A percentile compares a stretch with the other conserved stretches of the same genome.
Evolutionary conservation across 2,888 invertebrate genomes (phyloP).

Genomic region (Scaptomyza caliginosa): DNA sequence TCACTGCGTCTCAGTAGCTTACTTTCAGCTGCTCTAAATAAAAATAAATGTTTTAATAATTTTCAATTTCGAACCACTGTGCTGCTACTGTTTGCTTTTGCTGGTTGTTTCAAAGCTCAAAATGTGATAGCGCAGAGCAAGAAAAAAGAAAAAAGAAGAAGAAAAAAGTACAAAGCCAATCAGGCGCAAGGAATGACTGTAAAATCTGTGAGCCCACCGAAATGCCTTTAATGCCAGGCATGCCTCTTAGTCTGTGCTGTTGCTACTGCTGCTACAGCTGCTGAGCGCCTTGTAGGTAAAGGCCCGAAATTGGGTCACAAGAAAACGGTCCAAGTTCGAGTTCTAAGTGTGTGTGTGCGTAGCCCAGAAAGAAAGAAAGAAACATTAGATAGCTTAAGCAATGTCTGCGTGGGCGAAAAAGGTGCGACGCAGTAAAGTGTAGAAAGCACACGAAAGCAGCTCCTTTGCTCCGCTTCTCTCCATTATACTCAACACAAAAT

Average conservation of each 20-base stretch:
- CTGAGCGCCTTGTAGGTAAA: constrained; percentile 70
- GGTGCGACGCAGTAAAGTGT: neutral
- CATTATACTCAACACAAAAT: neutral
- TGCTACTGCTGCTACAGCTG: constrained; percentile 13
- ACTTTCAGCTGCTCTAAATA: too few relatives aligned
- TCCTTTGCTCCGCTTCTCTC: neutral
- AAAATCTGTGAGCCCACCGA: constrained; percentile 65
- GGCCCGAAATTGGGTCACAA: constrained; percentile 71
- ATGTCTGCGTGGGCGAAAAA: neutral
- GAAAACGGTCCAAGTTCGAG: constrained; percentile 19
- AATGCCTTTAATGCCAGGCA: constrained; percentile 70
- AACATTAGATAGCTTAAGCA: neutral
- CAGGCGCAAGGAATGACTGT: constrained; percentile 70
- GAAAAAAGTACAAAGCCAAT: constrained; percentile 61
- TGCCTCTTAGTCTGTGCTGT: constrained; percentile 22
- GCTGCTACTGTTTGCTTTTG: constrained; percentile 2
- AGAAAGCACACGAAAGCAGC: neutral
- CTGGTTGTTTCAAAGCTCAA: constrained; percentile 1
- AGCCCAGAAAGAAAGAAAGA: constrained; percentile 4
- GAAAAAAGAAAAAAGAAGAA: constrained; percentile 21
- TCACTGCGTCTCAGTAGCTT: too few relatives aligned
- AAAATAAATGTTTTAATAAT: neutral
- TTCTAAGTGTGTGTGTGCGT: constrained; percentile 31
- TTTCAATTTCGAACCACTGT: neutral
- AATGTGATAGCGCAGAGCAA: constrained; percentile 28